phyloP scores from a whole-genome alignment of 1,140 invertebrate species.

The Drosophila aff. region DNA sequence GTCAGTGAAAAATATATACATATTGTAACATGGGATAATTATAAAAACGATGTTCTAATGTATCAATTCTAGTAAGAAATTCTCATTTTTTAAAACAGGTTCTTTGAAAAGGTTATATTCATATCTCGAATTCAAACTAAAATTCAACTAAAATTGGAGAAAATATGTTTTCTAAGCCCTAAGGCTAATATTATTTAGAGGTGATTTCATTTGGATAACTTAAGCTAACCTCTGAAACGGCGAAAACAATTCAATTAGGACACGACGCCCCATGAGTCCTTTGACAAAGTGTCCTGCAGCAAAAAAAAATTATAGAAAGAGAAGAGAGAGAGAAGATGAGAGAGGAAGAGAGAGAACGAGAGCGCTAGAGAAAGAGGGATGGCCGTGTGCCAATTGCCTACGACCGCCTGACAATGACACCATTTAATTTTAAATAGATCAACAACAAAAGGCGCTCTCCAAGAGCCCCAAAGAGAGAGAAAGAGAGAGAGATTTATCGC shows the following conservation, averaged over 20 bases:
- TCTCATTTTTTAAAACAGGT: not conserved
- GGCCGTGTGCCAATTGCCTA: conserved; percentile 34
- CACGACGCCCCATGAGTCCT: conserved; percentile 20
- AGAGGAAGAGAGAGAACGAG: too few relatives aligned
- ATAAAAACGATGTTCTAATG: too few relatives aligned
- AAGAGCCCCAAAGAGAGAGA: not conserved
- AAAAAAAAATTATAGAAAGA: not conserved
- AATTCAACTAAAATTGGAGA: not conserved
- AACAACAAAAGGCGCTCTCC: conserved; percentile 33
- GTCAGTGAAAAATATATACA: not conserved
- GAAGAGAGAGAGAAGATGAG: not conserved
- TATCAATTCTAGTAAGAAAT: too few relatives aligned
- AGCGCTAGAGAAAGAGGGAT: conserved; percentile 5
- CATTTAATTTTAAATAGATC: conserved; percentile 71
- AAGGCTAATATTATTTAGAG: conserved; percentile 4
- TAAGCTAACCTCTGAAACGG: not conserved
- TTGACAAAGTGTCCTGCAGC: conserved; percentile 32
- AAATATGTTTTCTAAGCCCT: not conserved
- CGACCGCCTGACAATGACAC: conserved; percentile 67
- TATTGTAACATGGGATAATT: too few relatives aligned
- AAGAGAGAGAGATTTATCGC: not conserved
- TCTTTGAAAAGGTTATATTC: not conserved
- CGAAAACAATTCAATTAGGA: conserved; percentile 30
- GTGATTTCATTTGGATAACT: conserved; percentile 13
- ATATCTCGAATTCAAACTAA: not conserved